Evolutionary conservation across 1,140 invertebrate genomes (phyloP), one percentile per base, ranked within the genome.

Genomic region (Frieseomelitta varia): DNA sequence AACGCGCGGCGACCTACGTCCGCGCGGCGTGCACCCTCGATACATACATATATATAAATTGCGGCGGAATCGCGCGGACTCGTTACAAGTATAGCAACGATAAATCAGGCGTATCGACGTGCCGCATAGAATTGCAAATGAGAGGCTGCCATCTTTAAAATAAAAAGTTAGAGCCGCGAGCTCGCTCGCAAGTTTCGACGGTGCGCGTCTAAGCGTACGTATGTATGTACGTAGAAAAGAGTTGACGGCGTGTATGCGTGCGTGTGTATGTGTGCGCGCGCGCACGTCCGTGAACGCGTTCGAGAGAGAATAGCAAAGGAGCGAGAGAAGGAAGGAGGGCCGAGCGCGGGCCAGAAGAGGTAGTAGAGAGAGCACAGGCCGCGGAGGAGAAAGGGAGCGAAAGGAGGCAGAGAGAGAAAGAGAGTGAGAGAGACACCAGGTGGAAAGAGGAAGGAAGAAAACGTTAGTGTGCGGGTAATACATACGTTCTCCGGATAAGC

Each of bases 81-180:
- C 91, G 92, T 86, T 90, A 90, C 92, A 92, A 93, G 92, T 93
- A 93, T 92, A 93, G 93, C 93, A 92, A 94, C 93, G 92, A 94
- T 95, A 94, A 94, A 94, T 95, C 94, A 94, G 91, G 91, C 93
- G 93, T 94, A 94, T 95, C 93, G 94, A 94, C 93, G 92, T 93
- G 90, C 91, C 89, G 92, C 91, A 93, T 94, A 94, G 93, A 95
- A 95, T 95, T 95, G 94, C 93, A 94, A 95, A 94, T 95, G 93
- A 94, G 93, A 86, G 81, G 79, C 90, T 91, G 91, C 93, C 93
- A 94, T 94, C 91, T 94, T 95, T 93, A 93, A 94, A 94, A 95
- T 93, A 93, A 94, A 94, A 92, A 92, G 91, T 92, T 92, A 90
- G 93, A 90, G 89, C 90, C 71, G 85, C 73, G 90, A 85, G 85